Base-by-base conservation (phyloP, 2,888 invertebrate genomes). In the Myopa testacea region DNA sequence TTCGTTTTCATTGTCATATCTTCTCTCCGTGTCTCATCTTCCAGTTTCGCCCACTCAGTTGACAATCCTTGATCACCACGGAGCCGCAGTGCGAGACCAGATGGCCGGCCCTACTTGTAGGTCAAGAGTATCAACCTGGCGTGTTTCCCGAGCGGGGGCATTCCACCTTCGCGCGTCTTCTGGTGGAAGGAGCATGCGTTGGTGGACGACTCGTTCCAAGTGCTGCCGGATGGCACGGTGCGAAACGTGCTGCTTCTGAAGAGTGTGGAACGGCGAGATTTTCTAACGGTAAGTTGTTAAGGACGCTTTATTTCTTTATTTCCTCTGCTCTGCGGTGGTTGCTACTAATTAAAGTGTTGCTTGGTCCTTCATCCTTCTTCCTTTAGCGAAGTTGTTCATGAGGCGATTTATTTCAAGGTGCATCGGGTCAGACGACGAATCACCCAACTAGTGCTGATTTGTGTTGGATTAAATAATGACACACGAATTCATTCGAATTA, bases 21-120 rank as follows among this genome's bases (percentile, higher is more conserved):
- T 74, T 34, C 10, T 65, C 6, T 50, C 12, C 65, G 16, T 45
- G 58, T 26, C 76, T 16, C 19, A 60, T 38, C 40, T 90, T 86
- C 10, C 91, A 95, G 95, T 95, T 83, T 94, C 95, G 74, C 95
- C 95, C 71, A 93, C 94, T 76, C 92, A 93, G 81, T 91, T 95
- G 84, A 93, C 93, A 81, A 92, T 95, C 84, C 90, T 93, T 83
- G 94, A 95, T 87, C 93, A 94, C 81, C 92, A 93, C 84, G 94
- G 94, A 7, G 91, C 91, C 75, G 92, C 93, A 81, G 90, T 94
- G 81, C 92, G 92, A 77, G 92, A 93, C 80, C 93, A 93, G 72
- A 91, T 93, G 40, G 92, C 95, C 19, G 94, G 50, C 94, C 95
- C 12, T 95, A 95, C 87, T 93, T 94, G 79, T 95, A 95, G 87